Base-by-base conservation (phyloP, 2,797 vertebrate species). In the Anguilla anguilla region DNA sequence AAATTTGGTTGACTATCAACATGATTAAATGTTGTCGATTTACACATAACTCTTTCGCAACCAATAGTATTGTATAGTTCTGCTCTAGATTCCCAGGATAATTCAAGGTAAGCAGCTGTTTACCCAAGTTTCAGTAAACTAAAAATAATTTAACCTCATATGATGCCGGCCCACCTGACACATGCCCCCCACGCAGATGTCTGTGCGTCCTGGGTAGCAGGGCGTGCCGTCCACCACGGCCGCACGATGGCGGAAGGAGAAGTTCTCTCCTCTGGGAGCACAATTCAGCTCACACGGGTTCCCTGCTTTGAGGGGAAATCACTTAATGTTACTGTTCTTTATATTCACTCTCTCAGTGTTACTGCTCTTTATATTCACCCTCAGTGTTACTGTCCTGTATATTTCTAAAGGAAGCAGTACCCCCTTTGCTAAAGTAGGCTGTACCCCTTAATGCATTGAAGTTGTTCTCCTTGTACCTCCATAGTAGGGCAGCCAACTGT, bases 221-320 rank as follows among this genome's bases (percentile, higher is more conserved):
- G 91, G 95, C 0, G 98, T 99, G 81, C 98, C 98, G 1, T 99
- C 98, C 35, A 95, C 91, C 87, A 99, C 98, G 0, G 96, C 87
- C 59, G 94, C 95, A 88, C 94, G 95, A 91, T 99, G 98, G 79
- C 95, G 95, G 90, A 97, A 98, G 94, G 97, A 97, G 93, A 99
- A 98, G 93, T 95, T 98, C 92, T 98, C 94, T 91, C 97, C 98
- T 87, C 96, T 96, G 74, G 98, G 98, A 86, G 97, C 97, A 89
- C 98, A 99, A 94, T 97, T 97, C 93, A 99, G 93, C 91, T 98
- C 97, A 91, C 98, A 99, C 59, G 97, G 97, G 92, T 97, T 98
- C 43, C 95, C 90, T 0, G 96, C 97, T 98, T 67, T n/a, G 31
- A 0, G 89, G 86, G 1, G 59, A 3, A 81, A 79, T 39, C 74